Percentiles rank a stretch among this genome's conserved stretches.
Evolutionary conservation across 2,113 vertebrate species (phyloP).

Genomic region (Malurus cyaneus): DNA sequence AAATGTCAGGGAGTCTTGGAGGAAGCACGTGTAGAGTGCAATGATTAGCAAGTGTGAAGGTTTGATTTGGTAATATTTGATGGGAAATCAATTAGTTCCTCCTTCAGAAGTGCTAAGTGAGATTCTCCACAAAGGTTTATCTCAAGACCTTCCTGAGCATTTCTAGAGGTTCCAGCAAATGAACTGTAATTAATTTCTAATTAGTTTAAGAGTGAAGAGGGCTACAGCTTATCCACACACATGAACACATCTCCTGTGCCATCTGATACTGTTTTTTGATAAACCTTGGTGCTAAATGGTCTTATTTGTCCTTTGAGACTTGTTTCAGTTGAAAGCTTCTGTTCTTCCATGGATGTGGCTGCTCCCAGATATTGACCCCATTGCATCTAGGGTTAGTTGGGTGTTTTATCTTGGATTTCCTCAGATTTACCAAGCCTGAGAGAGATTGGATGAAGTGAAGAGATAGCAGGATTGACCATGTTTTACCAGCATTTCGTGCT

Average conservation of each 20-base stretch:
- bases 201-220: background rate
- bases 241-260: background rate
- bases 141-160: background rate
- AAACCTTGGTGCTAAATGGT: background rate
- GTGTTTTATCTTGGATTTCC: background rate
- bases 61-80: background rate
- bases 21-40: background rate
- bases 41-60: background rate
- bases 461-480: background rate
- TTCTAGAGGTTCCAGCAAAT: background rate
- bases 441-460: background rate
- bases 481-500: background rate
- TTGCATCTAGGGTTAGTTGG: background rate
- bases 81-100: background rate
- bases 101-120: background rate
- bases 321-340: background rate
- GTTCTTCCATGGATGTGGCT: background rate
- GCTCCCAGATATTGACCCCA: background rate
- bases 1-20: background rate
- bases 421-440: background rate
- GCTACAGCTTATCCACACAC: background rate
- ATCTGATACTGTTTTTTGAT: background rate
- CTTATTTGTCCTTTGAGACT: background rate
- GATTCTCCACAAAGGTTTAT: background rate
- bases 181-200: background rate